A percentile compares a stretch with the other conserved stretches of the same genome.
Conservation (phyloP, 2,797 vertebrate species). For the Argya squamiceps region DNA sequence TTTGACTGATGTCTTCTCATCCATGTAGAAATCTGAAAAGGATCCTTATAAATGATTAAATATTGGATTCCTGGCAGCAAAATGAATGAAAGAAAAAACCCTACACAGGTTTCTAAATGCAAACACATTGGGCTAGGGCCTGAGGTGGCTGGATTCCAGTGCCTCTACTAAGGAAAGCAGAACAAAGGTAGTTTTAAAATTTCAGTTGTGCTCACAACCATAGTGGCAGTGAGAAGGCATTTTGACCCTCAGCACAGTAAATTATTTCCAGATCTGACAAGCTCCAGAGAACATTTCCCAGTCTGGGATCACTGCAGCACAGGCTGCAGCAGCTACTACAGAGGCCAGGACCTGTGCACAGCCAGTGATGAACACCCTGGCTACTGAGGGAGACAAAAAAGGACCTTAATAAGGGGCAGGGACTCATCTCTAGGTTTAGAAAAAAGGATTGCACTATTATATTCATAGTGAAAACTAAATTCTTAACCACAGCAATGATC, state of each 20-base stretch:
- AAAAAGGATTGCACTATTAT: neutral
- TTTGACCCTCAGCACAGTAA: neutral
- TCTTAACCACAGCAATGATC: neutral
- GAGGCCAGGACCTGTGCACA: neutral
- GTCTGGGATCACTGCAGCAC: neutral
- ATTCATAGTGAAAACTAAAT: neutral
- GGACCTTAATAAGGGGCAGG: neutral
- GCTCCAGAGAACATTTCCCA: neutral
- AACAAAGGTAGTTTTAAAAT: conserved; percentile 8
- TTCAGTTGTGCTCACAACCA: neutral
- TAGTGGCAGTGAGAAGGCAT: neutral
- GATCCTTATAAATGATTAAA: conserved; percentile 13
- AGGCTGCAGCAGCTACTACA: neutral
- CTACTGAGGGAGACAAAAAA: neutral
- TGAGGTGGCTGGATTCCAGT: neutral
- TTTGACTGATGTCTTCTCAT: conserved; percentile 40
- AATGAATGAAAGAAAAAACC: neutral
- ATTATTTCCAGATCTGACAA: conserved; percentile 29
- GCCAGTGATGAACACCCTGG: neutral
- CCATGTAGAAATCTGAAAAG: conserved; percentile 19
- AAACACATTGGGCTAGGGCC: neutral
- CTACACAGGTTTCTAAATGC: neutral
- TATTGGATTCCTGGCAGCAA: conserved; percentile 19
- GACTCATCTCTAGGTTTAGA: neutral
- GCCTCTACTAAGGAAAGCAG: neutral